phyloP scores from a whole-genome alignment of 2,888 invertebrate genomes.

The Tillus elongatus region DNA sequence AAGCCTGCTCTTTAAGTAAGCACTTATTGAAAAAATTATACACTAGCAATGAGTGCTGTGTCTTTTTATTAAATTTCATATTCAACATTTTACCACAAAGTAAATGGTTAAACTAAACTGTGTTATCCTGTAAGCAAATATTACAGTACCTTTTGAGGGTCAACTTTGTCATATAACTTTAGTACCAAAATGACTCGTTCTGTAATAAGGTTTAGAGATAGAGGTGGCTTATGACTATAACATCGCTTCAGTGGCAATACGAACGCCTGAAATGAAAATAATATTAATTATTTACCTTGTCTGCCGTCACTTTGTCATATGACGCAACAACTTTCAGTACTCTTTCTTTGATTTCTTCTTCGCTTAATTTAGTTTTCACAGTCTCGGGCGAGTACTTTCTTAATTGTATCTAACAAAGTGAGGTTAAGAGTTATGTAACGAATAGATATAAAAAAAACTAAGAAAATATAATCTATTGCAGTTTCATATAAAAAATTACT shows the following conservation, averaged over 20 bases:
- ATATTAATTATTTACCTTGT: slow-evolving; percentile 59
- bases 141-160: slow-evolving; percentile 86
- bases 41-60: too few species aligned
- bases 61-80: too few species aligned
- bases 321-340: slow-evolving; percentile 79
- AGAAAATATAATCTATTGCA: neutral
- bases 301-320: slow-evolving; percentile 80
- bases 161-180: slow-evolving; percentile 95
- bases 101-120: too few species aligned
- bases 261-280: slow-evolving; percentile 50
- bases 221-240: slow-evolving; percentile 67
- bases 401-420: slow-evolving; percentile 22
- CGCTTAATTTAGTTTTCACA: slow-evolving; percentile 46
- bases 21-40: too few species aligned
- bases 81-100: too few species aligned
- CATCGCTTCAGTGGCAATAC: slow-evolving; percentile 57
- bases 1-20: too few species aligned
- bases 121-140: too few species aligned
- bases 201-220: slow-evolving; percentile 72
- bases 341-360: slow-evolving; percentile 64
- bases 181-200: slow-evolving; percentile 91
- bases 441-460: neutral
- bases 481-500: too few species aligned
- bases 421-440: slow-evolving; percentile 23
- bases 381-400: slow-evolving; percentile 35